Percentiles rank a stretch among this genome's conserved stretches.
phyloP scores from a whole-genome alignment of 2,113 vertebrate genomes.

The Coracopsis vasa region DNA sequence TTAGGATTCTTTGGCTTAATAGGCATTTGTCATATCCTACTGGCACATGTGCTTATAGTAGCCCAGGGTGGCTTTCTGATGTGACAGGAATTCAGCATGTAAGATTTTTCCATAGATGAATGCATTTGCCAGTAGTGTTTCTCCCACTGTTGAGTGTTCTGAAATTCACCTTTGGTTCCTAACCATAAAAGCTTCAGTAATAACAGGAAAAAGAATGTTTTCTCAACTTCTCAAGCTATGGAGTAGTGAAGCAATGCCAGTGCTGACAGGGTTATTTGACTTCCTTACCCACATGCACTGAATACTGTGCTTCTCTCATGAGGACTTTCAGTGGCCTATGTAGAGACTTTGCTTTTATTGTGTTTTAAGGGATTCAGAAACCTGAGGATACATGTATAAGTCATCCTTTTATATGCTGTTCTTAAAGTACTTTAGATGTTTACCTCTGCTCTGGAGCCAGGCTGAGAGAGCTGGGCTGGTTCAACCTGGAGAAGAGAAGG shows the following conservation, averaged over 20 bases:
- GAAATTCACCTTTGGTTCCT: background rate
- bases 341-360: background rate
- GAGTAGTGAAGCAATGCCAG: background rate
- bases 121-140: background rate
- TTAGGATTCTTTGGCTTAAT: background rate
- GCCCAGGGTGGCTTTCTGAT: background rate
- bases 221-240: background rate
- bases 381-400: background rate
- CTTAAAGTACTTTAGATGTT: background rate
- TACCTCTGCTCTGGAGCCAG: background rate
- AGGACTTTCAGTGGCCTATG: background rate
- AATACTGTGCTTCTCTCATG: background rate
- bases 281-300: background rate
- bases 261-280: background rate
- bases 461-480: background rate
- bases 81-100: background rate
- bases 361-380: background rate
- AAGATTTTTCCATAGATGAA: background rate
- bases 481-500: background rate
- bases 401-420: background rate
- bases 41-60: background rate
- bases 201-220: background rate
- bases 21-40: background rate
- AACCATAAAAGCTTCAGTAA: background rate
- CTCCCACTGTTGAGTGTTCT: background rate